A percentile compares a stretch with the other conserved stretches of the same genome.
Evolutionary conservation across 2,797 vertebrate genomes (phyloP).

Genomic region (Psittacula echo): DNA sequence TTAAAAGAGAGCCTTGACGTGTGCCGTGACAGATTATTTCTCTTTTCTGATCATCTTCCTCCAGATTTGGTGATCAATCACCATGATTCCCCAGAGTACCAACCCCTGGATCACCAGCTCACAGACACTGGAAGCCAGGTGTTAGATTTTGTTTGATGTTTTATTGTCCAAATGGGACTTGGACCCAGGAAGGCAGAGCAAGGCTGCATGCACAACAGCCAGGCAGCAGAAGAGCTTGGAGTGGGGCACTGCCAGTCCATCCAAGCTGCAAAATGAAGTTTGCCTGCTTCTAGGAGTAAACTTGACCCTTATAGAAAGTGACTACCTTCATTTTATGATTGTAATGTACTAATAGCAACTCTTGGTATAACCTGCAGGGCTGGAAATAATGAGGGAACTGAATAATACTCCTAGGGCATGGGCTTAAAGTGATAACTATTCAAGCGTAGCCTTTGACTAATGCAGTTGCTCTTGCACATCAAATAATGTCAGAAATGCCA

Average conservation of each 20-base stretch:
- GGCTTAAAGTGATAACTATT: slow-evolving; percentile 72
- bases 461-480: slow-evolving; percentile 69
- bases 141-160: not conserved
- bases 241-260: not conserved
- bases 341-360: slow-evolving; percentile 64
- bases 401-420: slow-evolving; percentile 67
- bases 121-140: not conserved
- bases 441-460: slow-evolving; percentile 69
- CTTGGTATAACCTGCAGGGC: slow-evolving; percentile 70
- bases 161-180: not conserved
- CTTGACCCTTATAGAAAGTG: slow-evolving; percentile 63
- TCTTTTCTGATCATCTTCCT: not conserved
- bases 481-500: slow-evolving; percentile 75
- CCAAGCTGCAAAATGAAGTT: not conserved
- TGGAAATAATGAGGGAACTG: slow-evolving; percentile 70
- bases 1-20: not conserved
- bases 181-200: not conserved
- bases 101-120: not conserved
- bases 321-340: slow-evolving; percentile 57
- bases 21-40: not conserved
- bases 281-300: slow-evolving; percentile 20
- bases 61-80: not conserved
- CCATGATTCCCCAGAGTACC: not conserved
- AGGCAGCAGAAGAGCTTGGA: not conserved
- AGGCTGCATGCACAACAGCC: not conserved